phyloP scores from a whole-genome alignment of 2,113 vertebrate species.

The Bufo gargarizans region DNA sequence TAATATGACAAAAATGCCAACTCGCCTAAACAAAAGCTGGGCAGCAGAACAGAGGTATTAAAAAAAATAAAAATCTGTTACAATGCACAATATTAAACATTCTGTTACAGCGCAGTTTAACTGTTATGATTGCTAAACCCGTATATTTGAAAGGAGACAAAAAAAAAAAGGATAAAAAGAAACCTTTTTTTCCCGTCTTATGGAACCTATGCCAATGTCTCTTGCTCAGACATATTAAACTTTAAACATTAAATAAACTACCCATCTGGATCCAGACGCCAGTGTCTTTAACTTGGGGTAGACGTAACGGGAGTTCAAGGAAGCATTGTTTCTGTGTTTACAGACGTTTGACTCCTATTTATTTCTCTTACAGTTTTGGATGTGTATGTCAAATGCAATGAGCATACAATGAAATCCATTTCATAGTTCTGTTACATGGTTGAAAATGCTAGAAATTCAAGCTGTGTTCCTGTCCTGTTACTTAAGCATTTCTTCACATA shows the following conservation, averaged over 20 bases:
- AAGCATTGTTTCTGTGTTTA: slow-evolving; percentile 55
- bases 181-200: not conserved
- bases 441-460: slow-evolving; percentile 12
- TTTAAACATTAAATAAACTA: slow-evolving; percentile 54
- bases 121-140: slow-evolving; percentile 47
- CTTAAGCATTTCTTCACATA: not conserved
- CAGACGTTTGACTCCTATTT: slow-evolving; percentile 35
- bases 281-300: slow-evolving; percentile 38
- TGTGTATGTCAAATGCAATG: slow-evolving; percentile 50
- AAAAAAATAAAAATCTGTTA: slow-evolving; percentile 30
- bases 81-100: slow-evolving; percentile 42
- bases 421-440: slow-evolving; percentile 20
- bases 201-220: slow-evolving; percentile 42
- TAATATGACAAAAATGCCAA: slow-evolving; percentile 2
- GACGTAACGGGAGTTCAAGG: slow-evolving; percentile 47
- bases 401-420: slow-evolving; percentile 39
- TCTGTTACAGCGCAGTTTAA: slow-evolving; percentile 44
- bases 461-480: not conserved
- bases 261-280: slow-evolving; percentile 48
- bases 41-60: slow-evolving; percentile 52
- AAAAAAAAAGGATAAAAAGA: slow-evolving; percentile 40
- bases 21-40: slow-evolving; percentile 46
- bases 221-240: slow-evolving; percentile 41
- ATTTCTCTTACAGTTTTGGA: slow-evolving; percentile 54
- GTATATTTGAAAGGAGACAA: not conserved